Conservation (phyloP, 2,797 vertebrate genomes). For the Sebastes miniatus region DNA sequence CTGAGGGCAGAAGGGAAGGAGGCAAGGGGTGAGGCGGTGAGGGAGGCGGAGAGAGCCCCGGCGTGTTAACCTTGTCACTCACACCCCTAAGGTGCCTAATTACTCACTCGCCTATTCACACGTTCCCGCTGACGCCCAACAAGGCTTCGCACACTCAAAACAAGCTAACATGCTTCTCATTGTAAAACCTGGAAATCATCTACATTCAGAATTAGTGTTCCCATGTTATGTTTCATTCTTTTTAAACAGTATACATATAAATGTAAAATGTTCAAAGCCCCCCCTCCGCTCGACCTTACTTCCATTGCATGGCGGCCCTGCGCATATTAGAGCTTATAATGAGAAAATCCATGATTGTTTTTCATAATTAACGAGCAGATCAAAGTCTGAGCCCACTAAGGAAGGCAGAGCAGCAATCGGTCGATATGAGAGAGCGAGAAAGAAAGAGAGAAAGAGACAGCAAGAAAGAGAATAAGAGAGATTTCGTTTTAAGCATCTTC, state of each 20-base stretch:
- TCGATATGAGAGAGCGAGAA: constrained; percentile 54
- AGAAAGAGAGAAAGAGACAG: background rate
- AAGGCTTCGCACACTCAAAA: constrained; percentile 29
- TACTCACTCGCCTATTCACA: constrained; percentile 51
- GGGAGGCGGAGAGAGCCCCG: constrained; percentile 60
- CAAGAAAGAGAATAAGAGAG: constrained; percentile 51
- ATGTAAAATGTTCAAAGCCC: constrained; percentile 42
- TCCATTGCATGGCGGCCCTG: constrained; percentile 54
- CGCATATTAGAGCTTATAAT: constrained; percentile 79
- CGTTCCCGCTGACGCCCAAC: constrained; percentile 32
- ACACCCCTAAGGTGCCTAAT: constrained; percentile 66
- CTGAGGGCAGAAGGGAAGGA: constrained; percentile 63
- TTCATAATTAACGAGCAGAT: constrained; percentile 82
- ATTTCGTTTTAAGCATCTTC: constrained; percentile 66
- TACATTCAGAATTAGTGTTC: constrained; percentile 12
- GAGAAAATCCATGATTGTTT: constrained; percentile 82
- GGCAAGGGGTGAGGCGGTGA: constrained; percentile 55
- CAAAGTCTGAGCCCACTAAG: constrained; percentile 77
- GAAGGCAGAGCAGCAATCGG: constrained; percentile 64
- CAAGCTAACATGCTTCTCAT: background rate
- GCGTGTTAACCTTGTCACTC: constrained; percentile 74
- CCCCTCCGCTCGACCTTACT: constrained; percentile 50
- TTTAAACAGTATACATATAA: constrained; percentile 20
- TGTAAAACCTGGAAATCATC: constrained; percentile 13
- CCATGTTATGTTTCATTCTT: background rate